phyloP scores from a whole-genome alignment of 2,888 invertebrate species.

The Rhagium mordax region DNA sequence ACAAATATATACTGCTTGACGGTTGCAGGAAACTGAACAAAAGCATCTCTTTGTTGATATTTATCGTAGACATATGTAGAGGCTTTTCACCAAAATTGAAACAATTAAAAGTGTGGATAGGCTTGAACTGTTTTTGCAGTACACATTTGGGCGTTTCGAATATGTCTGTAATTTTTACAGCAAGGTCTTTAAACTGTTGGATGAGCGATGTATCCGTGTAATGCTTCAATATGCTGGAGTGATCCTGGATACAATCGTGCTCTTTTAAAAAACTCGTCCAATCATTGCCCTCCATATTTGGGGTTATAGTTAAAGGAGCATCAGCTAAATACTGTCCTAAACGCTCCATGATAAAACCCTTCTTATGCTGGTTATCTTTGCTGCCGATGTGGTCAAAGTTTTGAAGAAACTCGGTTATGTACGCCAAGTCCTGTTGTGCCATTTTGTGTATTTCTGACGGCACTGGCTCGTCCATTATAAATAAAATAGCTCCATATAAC shows the following conservation, averaged over 20 bases:
- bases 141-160: slow-evolving; percentile 79
- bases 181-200: slow-evolving; percentile 84
- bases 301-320: slow-evolving; percentile 79
- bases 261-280: slow-evolving; percentile 85
- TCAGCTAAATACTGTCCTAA: slow-evolving; percentile 93
- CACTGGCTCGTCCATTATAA: slow-evolving; percentile 87
- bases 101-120: slow-evolving; percentile 71
- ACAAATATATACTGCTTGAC: slow-evolving; percentile 71
- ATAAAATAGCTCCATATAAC: slow-evolving; percentile 90
- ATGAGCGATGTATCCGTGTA: slow-evolving; percentile 84
- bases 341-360: slow-evolving; percentile 86
- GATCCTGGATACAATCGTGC: slow-evolving; percentile 81
- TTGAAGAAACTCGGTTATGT: slow-evolving; percentile 91
- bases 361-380: slow-evolving; percentile 42
- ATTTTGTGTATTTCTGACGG: slow-evolving; percentile 88
- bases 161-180: slow-evolving; percentile 77
- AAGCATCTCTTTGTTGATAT: slow-evolving; percentile 71
- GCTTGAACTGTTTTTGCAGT: slow-evolving; percentile 76
- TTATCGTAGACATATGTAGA: slow-evolving; percentile 72
- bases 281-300: slow-evolving; percentile 81
- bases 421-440: slow-evolving; percentile 89
- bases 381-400: slow-evolving; percentile 79
- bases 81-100: slow-evolving; percentile 56
- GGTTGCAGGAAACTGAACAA: slow-evolving; percentile 72
- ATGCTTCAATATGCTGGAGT: slow-evolving; percentile 82